phyloP scores from a whole-genome alignment of 2,888 invertebrate species.

The Caenorhabditis sinica region DNA sequence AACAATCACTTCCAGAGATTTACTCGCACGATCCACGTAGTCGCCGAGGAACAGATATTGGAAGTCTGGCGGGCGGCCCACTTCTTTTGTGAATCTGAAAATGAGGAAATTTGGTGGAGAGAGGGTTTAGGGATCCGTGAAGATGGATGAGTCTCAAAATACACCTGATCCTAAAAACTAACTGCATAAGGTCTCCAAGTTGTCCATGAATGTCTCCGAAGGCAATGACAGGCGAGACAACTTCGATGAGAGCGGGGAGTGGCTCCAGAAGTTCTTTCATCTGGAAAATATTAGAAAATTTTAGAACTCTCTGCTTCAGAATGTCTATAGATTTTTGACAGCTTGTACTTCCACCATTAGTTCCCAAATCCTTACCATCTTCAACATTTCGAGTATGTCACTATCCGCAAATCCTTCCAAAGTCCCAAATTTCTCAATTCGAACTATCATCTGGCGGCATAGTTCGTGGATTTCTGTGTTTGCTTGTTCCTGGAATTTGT shows the following conservation, averaged over 20 bases:
- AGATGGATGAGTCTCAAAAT: too few species aligned
- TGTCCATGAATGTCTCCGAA: constrained; percentile 78
- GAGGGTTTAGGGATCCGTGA: too few species aligned
- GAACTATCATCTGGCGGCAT: constrained; percentile 44
- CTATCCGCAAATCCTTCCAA: constrained; percentile 67
- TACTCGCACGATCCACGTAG: constrained; percentile 74
- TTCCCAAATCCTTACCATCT: too few species aligned
- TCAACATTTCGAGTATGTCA: constrained; percentile 40
- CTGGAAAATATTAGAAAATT: too few species aligned
- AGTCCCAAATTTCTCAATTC: constrained; percentile 57
- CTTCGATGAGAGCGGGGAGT: constrained; percentile 65
- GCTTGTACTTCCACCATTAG: too few species aligned
- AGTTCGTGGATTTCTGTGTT: constrained; percentile 50
- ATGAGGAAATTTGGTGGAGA: too few species aligned
- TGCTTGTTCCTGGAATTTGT: constrained; percentile 34
- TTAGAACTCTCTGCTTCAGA: neutral
- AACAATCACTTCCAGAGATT: constrained; percentile 73
- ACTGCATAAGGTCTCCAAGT: constrained; percentile 72
- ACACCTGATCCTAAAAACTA: neutral
- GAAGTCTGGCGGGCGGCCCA: constrained; percentile 72
- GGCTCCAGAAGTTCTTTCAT: constrained; percentile 61
- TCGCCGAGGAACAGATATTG: constrained; percentile 77
- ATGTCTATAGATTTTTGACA: too few species aligned
- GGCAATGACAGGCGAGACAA: constrained; percentile 69
- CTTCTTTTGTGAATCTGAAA: constrained; percentile 53